These are phyloP conservation scores for Galerucella calmariensis DNA, from an alignment of 2,888 invertebrate genomes.

Conservation along the genomic window DNA sequence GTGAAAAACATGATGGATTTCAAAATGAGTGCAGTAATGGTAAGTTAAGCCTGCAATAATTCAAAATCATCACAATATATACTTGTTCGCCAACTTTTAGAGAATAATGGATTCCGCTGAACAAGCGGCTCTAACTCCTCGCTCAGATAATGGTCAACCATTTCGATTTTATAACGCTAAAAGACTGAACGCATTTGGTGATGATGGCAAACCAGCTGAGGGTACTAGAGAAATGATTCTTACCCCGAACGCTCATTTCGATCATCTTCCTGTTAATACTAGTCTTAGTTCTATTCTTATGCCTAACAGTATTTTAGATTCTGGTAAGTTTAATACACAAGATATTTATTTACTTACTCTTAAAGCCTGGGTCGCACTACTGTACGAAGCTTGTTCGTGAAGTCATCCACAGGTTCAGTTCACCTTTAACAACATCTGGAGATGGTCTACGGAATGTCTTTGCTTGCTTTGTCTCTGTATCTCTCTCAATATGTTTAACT, in stretches of 20 bases:
- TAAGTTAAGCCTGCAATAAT: constrained; percentile 64
- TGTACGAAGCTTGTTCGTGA: no score
- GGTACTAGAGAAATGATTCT: constrained; percentile 78
- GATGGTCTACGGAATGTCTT: no score
- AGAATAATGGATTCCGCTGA: constrained; percentile 93
- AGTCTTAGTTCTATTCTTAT: constrained; percentile 90
- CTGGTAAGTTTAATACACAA: constrained; percentile 66
- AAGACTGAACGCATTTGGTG: constrained; percentile 81
- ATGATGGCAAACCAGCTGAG: constrained; percentile 78
- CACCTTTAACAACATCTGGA: no score
- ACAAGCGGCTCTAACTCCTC: constrained; percentile 81
- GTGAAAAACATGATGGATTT: constrained; percentile 95
- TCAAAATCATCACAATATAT: background rate
- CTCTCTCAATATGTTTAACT: background rate
- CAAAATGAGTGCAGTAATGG: constrained; percentile 92
- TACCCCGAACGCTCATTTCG: constrained; percentile 84
- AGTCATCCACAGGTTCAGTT: no score
- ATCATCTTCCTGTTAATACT: constrained; percentile 85
- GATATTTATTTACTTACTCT: background rate
- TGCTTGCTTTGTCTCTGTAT: no score
- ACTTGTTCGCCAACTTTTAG: constrained; percentile 65
- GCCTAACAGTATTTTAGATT: constrained; percentile 81
- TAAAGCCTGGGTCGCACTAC: no score
- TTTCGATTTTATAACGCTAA: constrained; percentile 84
- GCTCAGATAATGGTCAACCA: constrained; percentile 62